phyloP scores from a whole-genome alignment of 64 coral and sea anemone species.

The Porites lutea region DNA sequence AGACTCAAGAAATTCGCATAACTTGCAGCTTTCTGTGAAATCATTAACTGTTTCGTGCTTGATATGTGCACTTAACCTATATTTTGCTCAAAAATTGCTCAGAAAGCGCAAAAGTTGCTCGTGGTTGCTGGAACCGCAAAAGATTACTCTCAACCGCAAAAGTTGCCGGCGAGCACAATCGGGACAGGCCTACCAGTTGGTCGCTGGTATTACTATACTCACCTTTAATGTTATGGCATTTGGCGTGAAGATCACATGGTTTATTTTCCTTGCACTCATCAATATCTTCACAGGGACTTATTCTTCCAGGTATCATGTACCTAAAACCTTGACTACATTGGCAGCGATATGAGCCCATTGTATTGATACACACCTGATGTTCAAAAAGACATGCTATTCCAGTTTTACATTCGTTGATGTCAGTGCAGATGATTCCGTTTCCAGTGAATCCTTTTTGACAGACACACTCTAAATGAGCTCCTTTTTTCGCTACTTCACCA shows the following conservation, averaged over 20 bases:
- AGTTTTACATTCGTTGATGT: slow-evolving; percentile 52
- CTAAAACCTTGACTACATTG: slow-evolving; percentile 23
- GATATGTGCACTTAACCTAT: no score
- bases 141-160: no score
- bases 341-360: slow-evolving; percentile 20
- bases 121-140: no score
- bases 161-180: no score
- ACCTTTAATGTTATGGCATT: slow-evolving; percentile 21
- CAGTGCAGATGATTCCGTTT: slow-evolving; percentile 26
- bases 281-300: background rate
- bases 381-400: background rate
- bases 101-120: no score
- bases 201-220: background rate
- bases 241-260: slow-evolving; percentile 6
- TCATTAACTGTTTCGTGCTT: no score
- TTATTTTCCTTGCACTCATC: slow-evolving; percentile 8
- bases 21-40: no score
- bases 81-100: no score
- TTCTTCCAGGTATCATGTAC: background rate
- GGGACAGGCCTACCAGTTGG: no score
- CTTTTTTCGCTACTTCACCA: slow-evolving; percentile 30
- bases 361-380: slow-evolving; percentile 34
- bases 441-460: slow-evolving; percentile 52
- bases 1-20: no score
- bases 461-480: slow-evolving; percentile 27